Conservation (phyloP, 2,888 invertebrate genomes). For the Apodemia duryi region DNA sequence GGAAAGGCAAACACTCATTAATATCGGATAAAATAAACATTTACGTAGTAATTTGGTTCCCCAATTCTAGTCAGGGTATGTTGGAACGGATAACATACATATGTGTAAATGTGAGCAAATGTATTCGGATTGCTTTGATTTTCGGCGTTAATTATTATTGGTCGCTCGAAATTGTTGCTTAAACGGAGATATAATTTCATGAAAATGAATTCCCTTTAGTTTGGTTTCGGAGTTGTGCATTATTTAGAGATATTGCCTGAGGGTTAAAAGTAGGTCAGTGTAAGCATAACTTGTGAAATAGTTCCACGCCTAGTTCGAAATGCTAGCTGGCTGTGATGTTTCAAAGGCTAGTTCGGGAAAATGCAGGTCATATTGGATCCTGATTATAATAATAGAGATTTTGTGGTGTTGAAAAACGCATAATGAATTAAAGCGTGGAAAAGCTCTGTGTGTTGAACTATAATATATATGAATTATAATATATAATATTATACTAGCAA, state of each 20-base stretch:
- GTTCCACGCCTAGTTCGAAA: conserved; percentile 5
- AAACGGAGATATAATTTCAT: not conserved
- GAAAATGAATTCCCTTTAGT: conserved; percentile 1
- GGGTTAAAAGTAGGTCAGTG: conserved; percentile 19
- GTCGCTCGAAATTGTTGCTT: conserved; percentile 3
- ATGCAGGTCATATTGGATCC: too few relatives aligned
- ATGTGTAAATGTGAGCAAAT: not conserved
- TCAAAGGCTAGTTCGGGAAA: too few relatives aligned
- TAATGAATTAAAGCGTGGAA: too few relatives aligned
- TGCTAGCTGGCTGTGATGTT: not conserved
- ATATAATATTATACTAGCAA: too few relatives aligned
- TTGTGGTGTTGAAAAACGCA: too few relatives aligned
- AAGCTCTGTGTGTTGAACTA: too few relatives aligned
- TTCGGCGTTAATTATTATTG: conserved; percentile 1
- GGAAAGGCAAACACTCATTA: conserved; percentile 7
- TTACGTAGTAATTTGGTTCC: conserved; percentile 3
- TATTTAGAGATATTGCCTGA: conserved; percentile 7
- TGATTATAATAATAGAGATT: too few relatives aligned
- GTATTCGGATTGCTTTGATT: conserved; percentile 1
- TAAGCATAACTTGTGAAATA: conserved; percentile 17
- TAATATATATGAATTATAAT: too few relatives aligned
- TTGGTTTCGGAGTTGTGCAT: not conserved
- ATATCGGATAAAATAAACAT: conserved; percentile 4
- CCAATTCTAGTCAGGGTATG: conserved; percentile 1
- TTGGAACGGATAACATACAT: conserved; percentile 1